Percentiles rank a stretch among this genome's conserved stretches.
Evolutionary conservation across 1,140 invertebrate genomes (phyloP).

Genomic region (Elymnias hypermnestra): DNA sequence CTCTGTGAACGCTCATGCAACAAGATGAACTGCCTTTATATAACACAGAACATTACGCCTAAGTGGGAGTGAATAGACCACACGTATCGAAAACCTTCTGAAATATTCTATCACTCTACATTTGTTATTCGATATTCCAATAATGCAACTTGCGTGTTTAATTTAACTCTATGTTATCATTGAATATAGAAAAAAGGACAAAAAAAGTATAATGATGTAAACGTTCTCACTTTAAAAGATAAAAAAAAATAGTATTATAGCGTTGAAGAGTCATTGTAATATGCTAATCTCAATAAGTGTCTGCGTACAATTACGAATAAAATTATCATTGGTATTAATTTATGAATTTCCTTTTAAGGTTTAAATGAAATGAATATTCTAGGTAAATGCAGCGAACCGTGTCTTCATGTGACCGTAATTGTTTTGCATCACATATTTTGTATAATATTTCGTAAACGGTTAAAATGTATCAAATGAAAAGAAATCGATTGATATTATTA

Average conservation of each 20-base stretch:
- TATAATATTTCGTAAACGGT: not conserved
- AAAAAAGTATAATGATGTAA: not conserved
- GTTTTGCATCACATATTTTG: slow-evolving; percentile 11
- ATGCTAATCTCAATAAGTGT: slow-evolving; percentile 13
- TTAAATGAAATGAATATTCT: slow-evolving; percentile 11
- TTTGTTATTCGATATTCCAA: too few species aligned
- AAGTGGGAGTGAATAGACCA: too few species aligned
- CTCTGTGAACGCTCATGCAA: not conserved
- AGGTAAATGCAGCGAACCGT: slow-evolving; percentile 11
- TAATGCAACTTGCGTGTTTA: too few species aligned
- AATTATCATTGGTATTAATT: slow-evolving; percentile 16
- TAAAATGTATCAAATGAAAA: too few species aligned
- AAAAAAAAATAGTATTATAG: slow-evolving; percentile 6
- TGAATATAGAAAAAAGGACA: too few species aligned
- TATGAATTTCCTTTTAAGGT: slow-evolving; percentile 12
- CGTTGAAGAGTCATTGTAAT: slow-evolving; percentile 6
- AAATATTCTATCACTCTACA: too few species aligned
- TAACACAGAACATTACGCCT: too few species aligned
- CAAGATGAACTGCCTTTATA: too few species aligned
- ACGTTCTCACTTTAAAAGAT: not conserved
- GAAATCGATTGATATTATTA: not conserved
- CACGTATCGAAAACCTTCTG: too few species aligned
- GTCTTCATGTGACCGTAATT: slow-evolving; percentile 8
- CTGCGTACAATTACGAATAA: slow-evolving; percentile 15
- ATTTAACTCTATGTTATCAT: too few species aligned